Percentiles rank a stretch among this genome's conserved stretches.
These are phyloP conservation scores for Nomada hirtipes DNA, from an alignment of 2,888 invertebrate genomes.

Conservation along the genomic window DNA sequence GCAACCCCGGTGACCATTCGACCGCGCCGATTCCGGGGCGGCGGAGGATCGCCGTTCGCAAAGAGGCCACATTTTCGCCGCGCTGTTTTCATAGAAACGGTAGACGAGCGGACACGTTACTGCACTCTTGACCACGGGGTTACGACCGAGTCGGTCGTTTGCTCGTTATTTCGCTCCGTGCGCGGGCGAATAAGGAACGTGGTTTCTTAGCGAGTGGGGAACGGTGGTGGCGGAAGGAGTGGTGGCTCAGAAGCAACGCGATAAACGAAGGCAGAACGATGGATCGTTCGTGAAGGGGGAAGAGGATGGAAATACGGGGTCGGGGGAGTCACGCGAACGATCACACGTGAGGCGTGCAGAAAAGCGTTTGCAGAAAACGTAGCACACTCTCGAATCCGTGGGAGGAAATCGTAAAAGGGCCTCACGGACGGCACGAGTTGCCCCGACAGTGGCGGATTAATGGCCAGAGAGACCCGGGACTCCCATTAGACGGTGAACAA, in stretches of 20 bases:
- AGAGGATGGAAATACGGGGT: slow-evolving; percentile 30
- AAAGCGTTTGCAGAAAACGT: slow-evolving; percentile 66
- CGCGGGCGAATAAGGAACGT: slow-evolving; percentile 61
- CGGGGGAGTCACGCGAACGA: slow-evolving; percentile 68
- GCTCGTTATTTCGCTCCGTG: slow-evolving; percentile 70
- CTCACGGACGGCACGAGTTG: slow-evolving; percentile 63
- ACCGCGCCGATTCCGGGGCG: not conserved
- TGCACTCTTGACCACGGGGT: slow-evolving; percentile 69
- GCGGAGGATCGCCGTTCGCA: slow-evolving; percentile 10
- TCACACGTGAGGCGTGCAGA: slow-evolving; percentile 71
- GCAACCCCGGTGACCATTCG: slow-evolving; percentile 2
- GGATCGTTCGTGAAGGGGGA: not conserved
- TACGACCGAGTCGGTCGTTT: slow-evolving; percentile 65
- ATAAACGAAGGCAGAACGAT: slow-evolving; percentile 20
- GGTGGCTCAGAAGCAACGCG: slow-evolving; percentile 13
- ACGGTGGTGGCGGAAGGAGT: not conserved
- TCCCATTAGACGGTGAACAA: slow-evolving; percentile 58
- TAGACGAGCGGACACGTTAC: slow-evolving; percentile 65
- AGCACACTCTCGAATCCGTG: slow-evolving; percentile 56
- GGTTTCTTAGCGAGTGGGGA: slow-evolving; percentile 26
- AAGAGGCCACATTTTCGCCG: slow-evolving; percentile 57
- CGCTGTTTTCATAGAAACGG: slow-evolving; percentile 58
- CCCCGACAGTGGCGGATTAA: slow-evolving; percentile 63
- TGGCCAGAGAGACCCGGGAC: slow-evolving; percentile 56
- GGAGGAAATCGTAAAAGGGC: slow-evolving; percentile 70